Percentiles rank a stretch among this genome's conserved stretches.
Conservation (phyloP, 2,113 vertebrate species). For the Elachura formosa region DNA sequence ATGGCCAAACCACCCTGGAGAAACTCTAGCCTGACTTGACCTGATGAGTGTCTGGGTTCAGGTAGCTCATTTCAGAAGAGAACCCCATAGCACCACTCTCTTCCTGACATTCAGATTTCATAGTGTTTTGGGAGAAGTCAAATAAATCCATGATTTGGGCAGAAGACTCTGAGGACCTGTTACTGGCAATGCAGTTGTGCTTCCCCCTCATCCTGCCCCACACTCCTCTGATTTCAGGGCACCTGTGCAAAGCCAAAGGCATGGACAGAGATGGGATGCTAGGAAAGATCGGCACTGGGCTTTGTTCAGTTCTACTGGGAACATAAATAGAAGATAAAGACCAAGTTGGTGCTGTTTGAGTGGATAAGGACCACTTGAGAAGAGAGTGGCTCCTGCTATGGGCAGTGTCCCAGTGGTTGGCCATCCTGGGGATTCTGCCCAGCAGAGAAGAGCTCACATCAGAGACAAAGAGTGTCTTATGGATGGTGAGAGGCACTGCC, state of each 20-base stretch:
- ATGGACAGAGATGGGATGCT: neutral
- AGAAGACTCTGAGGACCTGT: neutral
- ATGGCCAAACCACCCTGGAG: neutral
- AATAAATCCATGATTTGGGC: neutral
- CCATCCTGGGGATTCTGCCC: neutral
- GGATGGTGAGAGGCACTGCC: neutral
- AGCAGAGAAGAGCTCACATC: neutral
- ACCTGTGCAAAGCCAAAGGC: neutral
- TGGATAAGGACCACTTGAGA: neutral
- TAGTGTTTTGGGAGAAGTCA: neutral
- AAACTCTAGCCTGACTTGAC: neutral
- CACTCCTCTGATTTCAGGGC: neutral
- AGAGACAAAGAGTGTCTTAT: neutral
- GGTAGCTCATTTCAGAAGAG: neutral
- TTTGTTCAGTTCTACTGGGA: neutral
- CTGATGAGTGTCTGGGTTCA: rapidly evolving
- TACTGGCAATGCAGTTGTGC: neutral
- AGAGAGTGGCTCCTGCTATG: neutral
- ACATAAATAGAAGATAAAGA: neutral
- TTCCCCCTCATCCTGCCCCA: neutral
- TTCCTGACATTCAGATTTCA: neutral
- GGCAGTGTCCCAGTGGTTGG: neutral
- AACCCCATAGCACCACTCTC: neutral
- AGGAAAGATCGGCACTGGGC: neutral
- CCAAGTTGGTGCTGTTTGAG: neutral